Base-by-base conservation (phyloP, 2,888 invertebrate genomes). In the Lacanobia wlatinum region DNA sequence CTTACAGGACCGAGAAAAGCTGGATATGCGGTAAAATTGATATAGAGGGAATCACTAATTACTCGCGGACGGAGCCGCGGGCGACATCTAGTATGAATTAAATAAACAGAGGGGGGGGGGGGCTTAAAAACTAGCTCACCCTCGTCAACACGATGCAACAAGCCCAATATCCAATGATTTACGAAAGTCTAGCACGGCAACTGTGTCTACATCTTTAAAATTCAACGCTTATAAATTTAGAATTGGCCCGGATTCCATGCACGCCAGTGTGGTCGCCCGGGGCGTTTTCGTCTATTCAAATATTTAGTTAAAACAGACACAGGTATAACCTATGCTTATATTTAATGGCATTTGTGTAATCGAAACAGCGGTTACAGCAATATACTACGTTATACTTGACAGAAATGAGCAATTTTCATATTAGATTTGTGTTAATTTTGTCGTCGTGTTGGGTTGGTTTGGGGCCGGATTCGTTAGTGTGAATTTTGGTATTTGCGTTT, bases 161-260 rank as follows among this genome's bases (percentile, higher is more conserved):
- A 55, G 48, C 28, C 10, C 14, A 34, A 53, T 40, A 64, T 70
- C 46, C 38, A 63, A 69, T 71, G 65, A 81, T 74, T 63, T 63
- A 80, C 56, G 48, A 62, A 70, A 70, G 67, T 58, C 55, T 56
- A 71, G 38, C 71, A 69, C 38, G 46, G 21, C 52, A 78, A 59
- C 52, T n/a, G 28, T 71, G 61, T 71, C 56, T 64, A 65, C 76
- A 78, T 76, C 78, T 84, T 80, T 82, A 84, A 86, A 80, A 86
- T 88, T 84, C 81, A 82, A 79, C 80, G 83, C 72, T 80, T 78
- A 80, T 86, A 81, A 88, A 88, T 85, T 82, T 78, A 80, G 80
- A 84, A 83, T 78, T 75, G 73, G 70, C 72, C 73, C 62, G 73
- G 80, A 83, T 83, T 66, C 73, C 70, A 83, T 75, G 62, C 69